Evolutionary conservation across 2,888 invertebrate species (phyloP).

Genomic region (Drosophila pseudotalamancana): DNA sequence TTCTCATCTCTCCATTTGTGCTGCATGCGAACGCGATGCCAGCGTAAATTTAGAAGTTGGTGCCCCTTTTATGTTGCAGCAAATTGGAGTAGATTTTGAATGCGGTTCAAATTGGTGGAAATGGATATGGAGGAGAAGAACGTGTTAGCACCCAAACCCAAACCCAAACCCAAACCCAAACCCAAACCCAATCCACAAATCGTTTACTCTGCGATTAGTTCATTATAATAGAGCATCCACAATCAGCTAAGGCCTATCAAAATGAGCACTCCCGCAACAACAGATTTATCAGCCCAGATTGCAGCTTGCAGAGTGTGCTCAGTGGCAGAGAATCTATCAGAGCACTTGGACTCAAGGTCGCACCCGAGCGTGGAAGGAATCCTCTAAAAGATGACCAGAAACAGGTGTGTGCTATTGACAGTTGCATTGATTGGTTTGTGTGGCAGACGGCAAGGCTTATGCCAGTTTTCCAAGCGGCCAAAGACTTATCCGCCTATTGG

Average conservation of each 20-base stretch:
- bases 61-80: slow-evolving; percentile 64
- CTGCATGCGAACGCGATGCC: slow-evolving; percentile 48
- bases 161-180: too few species aligned
- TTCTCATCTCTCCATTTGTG: slow-evolving; percentile 12
- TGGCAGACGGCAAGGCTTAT: slow-evolving; percentile 58
- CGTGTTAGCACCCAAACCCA: slow-evolving; percentile 34
- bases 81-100: slow-evolving; percentile 53
- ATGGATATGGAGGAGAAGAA: slow-evolving; percentile 41
- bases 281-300: slow-evolving; percentile 15
- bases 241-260: not conserved
- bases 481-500: slow-evolving; percentile 12
- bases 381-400: slow-evolving; percentile 24
- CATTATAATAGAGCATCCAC: too few species aligned
- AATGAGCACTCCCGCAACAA: slow-evolving; percentile 31
- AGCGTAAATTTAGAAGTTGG: slow-evolving; percentile 58
- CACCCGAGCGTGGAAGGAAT: not conserved
- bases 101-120: slow-evolving; percentile 29
- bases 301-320: too few species aligned
- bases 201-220: slow-evolving; percentile 6
- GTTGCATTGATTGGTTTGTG: slow-evolving; percentile 68
- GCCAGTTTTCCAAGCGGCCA: slow-evolving; percentile 3
- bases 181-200: slow-evolving; percentile 26
- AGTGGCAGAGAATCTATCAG: not conserved
- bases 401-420: slow-evolving; percentile 72
- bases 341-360: slow-evolving; percentile 57